Conservation (phyloP, 2,888 invertebrate species). For the Buathra laborator region DNA sequence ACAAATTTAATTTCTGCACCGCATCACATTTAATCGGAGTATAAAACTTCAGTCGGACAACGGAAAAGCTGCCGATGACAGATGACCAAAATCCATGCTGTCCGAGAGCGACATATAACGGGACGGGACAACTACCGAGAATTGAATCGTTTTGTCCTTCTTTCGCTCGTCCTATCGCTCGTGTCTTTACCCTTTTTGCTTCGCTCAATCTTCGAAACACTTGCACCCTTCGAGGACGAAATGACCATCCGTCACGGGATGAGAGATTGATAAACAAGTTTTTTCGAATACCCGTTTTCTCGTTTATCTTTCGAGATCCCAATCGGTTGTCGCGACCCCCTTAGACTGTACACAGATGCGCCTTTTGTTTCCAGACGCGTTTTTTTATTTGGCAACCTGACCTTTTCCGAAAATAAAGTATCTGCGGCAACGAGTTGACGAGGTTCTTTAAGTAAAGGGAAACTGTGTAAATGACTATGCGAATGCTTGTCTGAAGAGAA, state of each 20-base stretch:
- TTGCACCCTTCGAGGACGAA: conserved; percentile 14
- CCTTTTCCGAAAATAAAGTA: too few relatives aligned
- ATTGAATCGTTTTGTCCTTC: conserved; percentile 5
- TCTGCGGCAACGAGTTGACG: too few relatives aligned
- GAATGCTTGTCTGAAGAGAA: too few relatives aligned
- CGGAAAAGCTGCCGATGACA: conserved; percentile 70
- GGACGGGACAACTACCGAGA: neutral
- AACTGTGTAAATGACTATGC: too few relatives aligned
- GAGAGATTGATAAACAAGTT: conserved; percentile 34
- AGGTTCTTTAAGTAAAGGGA: too few relatives aligned
- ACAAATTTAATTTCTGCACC: neutral
- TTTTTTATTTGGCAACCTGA: too few relatives aligned
- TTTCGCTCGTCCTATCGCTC: neutral
- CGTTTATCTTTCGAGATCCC: neutral
- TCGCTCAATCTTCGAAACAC: conserved; percentile 22
- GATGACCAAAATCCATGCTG: conserved; percentile 74
- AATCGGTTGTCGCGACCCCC: neutral
- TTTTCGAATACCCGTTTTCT: neutral
- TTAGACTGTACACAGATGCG: too few relatives aligned
- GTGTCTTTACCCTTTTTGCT: neutral
- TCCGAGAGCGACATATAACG: conserved; percentile 64
- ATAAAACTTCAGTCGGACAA: conserved; percentile 78
- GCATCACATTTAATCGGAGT: conserved; percentile 68
- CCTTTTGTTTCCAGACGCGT: too few relatives aligned
- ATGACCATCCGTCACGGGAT: conserved; percentile 14